phyloP scores from a whole-genome alignment of 1,140 invertebrate species.

The Ceratoteleas bidentatus region DNA sequence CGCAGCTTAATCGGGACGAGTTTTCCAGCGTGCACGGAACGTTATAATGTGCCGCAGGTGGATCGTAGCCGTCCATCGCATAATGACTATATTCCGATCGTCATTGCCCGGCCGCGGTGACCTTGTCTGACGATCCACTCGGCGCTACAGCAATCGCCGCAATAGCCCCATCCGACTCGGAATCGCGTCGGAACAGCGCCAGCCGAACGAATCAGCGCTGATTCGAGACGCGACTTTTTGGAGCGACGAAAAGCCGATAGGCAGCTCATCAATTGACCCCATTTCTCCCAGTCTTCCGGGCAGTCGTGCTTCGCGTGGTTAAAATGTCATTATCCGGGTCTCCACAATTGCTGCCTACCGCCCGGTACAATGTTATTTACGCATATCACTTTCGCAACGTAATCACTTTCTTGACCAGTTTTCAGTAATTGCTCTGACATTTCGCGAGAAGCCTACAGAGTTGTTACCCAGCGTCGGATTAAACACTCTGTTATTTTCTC shows the following conservation, averaged over 20 bases:
- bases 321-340: conserved; percentile 46
- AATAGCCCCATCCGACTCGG: conserved; percentile 56
- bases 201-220: too few relatives aligned
- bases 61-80: conserved; percentile 60
- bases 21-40: conserved; percentile 57
- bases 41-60: conserved; percentile 64
- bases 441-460: conserved; percentile 14
- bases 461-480: not conserved
- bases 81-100: conserved; percentile 73
- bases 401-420: conserved; percentile 20
- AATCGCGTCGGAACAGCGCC: too few relatives aligned
- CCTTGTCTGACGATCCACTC: conserved; percentile 60
- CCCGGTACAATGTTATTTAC: conserved; percentile 22
- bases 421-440: conserved; percentile 29
- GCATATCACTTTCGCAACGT: not conserved
- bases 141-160: conserved; percentile 44
- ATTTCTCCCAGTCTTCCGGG: conserved; percentile 8
- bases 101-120: conserved; percentile 64
- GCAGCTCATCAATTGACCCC: not conserved
- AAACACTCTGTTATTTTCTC: conserved; percentile 9
- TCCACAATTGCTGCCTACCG: conserved; percentile 31
- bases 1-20: conserved; percentile 54
- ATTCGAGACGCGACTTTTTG: conserved; percentile 13
- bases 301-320: conserved; percentile 31
- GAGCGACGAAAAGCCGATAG: not conserved